Base-by-base conservation (phyloP, 2,113 vertebrate genomes). In the Oxyura jamaicensis region DNA sequence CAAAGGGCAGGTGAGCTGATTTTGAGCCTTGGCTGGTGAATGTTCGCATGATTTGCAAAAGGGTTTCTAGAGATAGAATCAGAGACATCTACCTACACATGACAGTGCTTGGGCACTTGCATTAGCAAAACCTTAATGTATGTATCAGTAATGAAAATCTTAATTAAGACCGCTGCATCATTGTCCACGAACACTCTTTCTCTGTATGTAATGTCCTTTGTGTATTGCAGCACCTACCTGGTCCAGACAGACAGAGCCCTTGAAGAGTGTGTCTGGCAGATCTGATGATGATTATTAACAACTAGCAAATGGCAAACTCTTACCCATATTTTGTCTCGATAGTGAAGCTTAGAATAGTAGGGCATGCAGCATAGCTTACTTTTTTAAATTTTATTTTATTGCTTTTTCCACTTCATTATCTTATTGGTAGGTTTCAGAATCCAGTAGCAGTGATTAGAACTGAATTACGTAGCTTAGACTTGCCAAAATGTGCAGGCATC, bases 121-220 rank as follows among this genome's bases (percentile, higher is more conserved):
- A 88, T 97, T 97, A 97, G 95, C 97, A 95, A 98, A 98, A 96
- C 96, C 73, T 97, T 98, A 98, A 98, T 98, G 93, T 98, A 98
- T 98, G 98, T 98, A 98, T 98, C 98, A 98, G 98, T 98, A 98
- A 98, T 98, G 97, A 98, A 98, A 98, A 98, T 98, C 98, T 98
- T 98, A 98, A 98, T 98, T 98, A 98, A 98, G 98, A 97, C 97
- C 52, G 76, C 98, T 94, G 96, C 98, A 98, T 98, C 97, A 98
- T 98, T 98, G 98, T 98, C 97, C 98, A 93, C 39, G 98, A 97
- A 95, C 94, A 91, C 93, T 95, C 96, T 93, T 97, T 97, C 92
- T 98, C 89, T 93, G 83, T 90, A 59, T 96, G 74, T 96, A 95
- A 98, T 98, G 95, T 97, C 97, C 96, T 98, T 98, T 98, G 98